These are phyloP conservation scores for Lateolabrax maculatus DNA, from an alignment of 2,797 vertebrate genomes.

Conservation along the genomic window DNA sequence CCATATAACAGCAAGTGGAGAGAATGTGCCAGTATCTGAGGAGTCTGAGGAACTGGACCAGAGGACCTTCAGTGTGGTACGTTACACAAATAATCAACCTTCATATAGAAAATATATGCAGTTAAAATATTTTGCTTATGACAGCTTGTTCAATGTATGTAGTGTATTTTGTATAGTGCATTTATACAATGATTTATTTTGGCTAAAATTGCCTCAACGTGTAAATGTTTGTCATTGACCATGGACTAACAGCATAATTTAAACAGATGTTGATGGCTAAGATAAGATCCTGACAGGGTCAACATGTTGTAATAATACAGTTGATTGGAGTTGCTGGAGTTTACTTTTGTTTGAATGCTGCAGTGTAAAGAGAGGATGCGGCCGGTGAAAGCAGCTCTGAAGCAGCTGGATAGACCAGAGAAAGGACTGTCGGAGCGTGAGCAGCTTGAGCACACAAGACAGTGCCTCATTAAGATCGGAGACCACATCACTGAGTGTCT, in stretches of 20 bases:
- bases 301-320: not conserved
- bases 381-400: conserved; percentile 97
- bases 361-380: conserved; percentile 99
- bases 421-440: conserved; percentile 98
- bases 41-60: conserved; percentile 98
- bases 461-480: conserved; percentile 98
- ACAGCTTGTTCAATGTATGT: not conserved
- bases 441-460: conserved; percentile 96
- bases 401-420: conserved; percentile 97
- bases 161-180: not conserved
- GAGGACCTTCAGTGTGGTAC: conserved; percentile 98
- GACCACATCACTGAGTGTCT: conserved; percentile 99
- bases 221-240: not conserved
- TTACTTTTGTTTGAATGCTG: conserved; percentile 35
- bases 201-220: not conserved
- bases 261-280: not conserved
- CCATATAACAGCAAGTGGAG: conserved; percentile 92
- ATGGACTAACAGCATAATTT: not conserved
- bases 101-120: not conserved
- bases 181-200: not conserved
- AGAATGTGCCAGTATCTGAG: conserved; percentile 90
- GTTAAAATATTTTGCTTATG: no score
- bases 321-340: not conserved
- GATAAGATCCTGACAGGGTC: not conserved
- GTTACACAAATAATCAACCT: conserved; percentile 37